Percentiles rank a stretch among this genome's conserved stretches.
These are phyloP conservation scores for Helostoma temminkii DNA, from an alignment of 2,797 vertebrate species.

Conservation along the genomic window DNA sequence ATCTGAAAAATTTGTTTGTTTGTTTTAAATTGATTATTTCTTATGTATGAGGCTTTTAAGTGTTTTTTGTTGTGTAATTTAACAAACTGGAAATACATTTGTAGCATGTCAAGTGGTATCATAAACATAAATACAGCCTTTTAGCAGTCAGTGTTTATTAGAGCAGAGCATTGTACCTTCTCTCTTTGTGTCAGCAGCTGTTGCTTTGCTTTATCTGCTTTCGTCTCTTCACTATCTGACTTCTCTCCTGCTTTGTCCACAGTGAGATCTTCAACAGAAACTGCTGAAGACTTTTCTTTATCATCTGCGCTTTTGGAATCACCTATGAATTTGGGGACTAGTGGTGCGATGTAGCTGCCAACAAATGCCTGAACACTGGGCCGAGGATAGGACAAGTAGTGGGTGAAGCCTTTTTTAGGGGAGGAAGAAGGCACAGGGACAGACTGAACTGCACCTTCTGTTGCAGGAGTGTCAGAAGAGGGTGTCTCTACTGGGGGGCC, in stretches of 20 bases:
- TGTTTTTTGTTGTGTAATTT: neutral
- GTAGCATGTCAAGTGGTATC: too few relatives aligned
- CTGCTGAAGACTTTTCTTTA: slow-evolving; percentile 73
- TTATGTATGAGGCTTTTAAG: too few relatives aligned
- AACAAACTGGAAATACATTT: neutral
- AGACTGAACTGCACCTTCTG: slow-evolving; percentile 39
- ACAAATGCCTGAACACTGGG: slow-evolving; percentile 94
- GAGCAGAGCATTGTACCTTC: slow-evolving; percentile 82
- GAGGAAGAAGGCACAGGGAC: slow-evolving; percentile 62
- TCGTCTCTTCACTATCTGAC: slow-evolving; percentile 73
- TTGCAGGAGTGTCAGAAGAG: slow-evolving; percentile 9
- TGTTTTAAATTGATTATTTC: too few relatives aligned
- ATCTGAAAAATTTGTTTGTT: too few relatives aligned
- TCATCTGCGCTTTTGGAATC: slow-evolving; percentile 86
- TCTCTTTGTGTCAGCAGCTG: slow-evolving; percentile 90
- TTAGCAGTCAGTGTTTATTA: too few relatives aligned
- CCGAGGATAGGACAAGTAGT: slow-evolving; percentile 91
- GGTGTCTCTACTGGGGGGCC: neutral
- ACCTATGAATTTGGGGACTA: slow-evolving; percentile 90
- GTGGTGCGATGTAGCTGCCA: slow-evolving; percentile 92
- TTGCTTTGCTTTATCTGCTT: slow-evolving; percentile 82
- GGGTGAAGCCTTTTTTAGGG: slow-evolving; percentile 91
- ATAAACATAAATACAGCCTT: too few relatives aligned
- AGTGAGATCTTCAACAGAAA: neutral
- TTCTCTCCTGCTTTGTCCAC: slow-evolving; percentile 75